Conservation (phyloP, 2,797 vertebrate genomes). For the Ctenosaura bakeri region DNA sequence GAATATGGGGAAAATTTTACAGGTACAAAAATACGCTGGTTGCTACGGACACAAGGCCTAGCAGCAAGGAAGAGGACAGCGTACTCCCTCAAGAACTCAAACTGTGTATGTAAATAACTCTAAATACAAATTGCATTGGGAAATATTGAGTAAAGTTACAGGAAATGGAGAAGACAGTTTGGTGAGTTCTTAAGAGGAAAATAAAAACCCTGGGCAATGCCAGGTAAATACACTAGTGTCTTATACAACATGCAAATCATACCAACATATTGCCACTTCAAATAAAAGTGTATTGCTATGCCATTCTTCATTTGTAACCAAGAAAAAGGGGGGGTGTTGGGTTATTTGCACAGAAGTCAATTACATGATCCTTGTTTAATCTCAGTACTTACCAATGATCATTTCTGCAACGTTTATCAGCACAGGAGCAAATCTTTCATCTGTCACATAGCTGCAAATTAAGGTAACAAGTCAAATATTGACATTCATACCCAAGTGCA, state of each 20-base stretch:
- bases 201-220: no score
- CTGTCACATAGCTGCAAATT: conserved; percentile 86
- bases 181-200: no score
- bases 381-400: conserved; percentile 85
- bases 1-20: no score
- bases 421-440: conserved; percentile 88
- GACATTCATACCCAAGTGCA: background rate
- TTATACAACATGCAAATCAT: background rate
- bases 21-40: no score
- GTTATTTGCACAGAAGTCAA: background rate
- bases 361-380: background rate
- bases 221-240: no score
- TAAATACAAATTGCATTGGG: no score
- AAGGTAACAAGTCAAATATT: conserved; percentile 29
- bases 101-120: no score
- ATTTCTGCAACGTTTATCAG: conserved; percentile 89
- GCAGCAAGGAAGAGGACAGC: no score
- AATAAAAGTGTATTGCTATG: background rate
- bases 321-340: background rate
- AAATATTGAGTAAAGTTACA: no score
- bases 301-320: background rate
- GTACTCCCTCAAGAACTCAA: no score
- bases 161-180: no score
- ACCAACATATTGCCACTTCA: background rate
- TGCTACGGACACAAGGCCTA: no score